These are phyloP conservation scores for Myodes glareolus DNA, from an alignment of 2,113 vertebrate species.

Conservation along the genomic window DNA sequence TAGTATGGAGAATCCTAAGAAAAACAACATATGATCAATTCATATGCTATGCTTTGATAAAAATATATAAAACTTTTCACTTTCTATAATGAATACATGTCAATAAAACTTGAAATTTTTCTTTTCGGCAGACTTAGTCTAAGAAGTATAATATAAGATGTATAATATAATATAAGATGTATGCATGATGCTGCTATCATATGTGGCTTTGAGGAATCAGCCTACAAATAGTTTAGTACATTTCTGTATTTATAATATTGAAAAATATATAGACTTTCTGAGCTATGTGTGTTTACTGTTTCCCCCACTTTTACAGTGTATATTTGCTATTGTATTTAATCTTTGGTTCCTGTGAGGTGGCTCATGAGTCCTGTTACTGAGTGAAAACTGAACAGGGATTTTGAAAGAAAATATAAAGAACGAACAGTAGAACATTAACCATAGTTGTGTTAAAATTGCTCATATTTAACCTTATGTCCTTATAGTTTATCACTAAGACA, in stretches of 20 bases:
- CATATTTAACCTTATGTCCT: not conserved
- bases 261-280: not conserved
- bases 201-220: not conserved
- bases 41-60: not conserved
- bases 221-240: not conserved
- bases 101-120: not conserved
- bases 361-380: not conserved
- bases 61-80: not conserved
- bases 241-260: not conserved
- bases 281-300: not conserved
- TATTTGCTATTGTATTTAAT: not conserved
- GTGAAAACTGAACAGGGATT: not conserved
- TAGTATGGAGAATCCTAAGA: not conserved
- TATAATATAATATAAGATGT: not conserved
- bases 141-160: not conserved
- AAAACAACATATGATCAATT: not conserved
- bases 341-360: not conserved
- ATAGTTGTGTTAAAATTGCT: not conserved
- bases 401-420: not conserved
- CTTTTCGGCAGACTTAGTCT: not conserved
- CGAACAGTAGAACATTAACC: not conserved
- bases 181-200: not conserved
- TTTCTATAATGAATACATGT: not conserved
- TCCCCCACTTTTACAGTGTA: not conserved
- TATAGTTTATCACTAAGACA: not conserved